Evolutionary conservation across 2,113 vertebrate species (phyloP), one percentile per base, ranked within the genome.

Genomic region (Megalops atlanticus): DNA sequence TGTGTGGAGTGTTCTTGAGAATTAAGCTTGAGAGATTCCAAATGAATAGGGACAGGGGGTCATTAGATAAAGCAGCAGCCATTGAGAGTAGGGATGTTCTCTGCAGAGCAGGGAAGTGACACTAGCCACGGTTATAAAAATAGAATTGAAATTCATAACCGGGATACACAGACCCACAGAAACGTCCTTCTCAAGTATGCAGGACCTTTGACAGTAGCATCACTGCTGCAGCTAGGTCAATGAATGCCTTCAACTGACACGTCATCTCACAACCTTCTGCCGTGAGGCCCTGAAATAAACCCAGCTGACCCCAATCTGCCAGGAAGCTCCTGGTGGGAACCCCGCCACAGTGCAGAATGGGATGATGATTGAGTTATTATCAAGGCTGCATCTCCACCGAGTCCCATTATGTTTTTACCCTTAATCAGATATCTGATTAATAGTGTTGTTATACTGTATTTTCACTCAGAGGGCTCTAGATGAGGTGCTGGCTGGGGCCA

Each of bases 1-100:
- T 90, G 89, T 89, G 84, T 88, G 86, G 89, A 87, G 85, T 89
- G 85, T 86, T 88, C 86, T 88, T 84, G 79, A 45, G 89, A 90
- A 73, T 89, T 86, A 84, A 87, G 77, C 80, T 79, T 71, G 81
- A 82, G 88, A 88, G 85, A 80, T 86, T 84, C 83, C 85, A 84
- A 84, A 64, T 43, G 81, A 84, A 85, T 85, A 90, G 84, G 86
- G 86, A 82, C 27, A 39, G 79, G 77, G 77, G 80, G 82, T 85
- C 88, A 85, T 89, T 85, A 80, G 33, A 74, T 78, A 74, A 80
- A 73, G 71, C 35, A 43, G 43, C 69, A 71, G 85, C 47, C 68
- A 77, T 79, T 39, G n/a, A 70, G 76, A 52, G 68, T 70, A 85
- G 76, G 75, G 83, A 84, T 85, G 80, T 64, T 89, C 80, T 76